Conservation (phyloP, 2,888 invertebrate genomes). For the Trisateles emortualis region DNA sequence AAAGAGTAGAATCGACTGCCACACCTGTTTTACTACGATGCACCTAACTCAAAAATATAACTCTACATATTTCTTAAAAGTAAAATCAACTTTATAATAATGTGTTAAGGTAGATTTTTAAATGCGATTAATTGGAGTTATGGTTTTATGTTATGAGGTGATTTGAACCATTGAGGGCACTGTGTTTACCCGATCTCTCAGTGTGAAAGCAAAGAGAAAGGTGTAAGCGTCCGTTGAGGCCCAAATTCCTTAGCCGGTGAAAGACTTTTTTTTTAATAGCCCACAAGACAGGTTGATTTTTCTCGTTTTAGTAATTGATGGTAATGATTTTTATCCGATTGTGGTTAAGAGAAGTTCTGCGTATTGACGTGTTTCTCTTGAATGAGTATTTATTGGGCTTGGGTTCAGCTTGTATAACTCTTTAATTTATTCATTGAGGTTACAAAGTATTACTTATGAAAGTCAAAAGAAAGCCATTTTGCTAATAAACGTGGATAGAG, state of each 20-base stretch:
- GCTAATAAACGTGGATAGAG: too few species aligned
- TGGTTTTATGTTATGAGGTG: slow-evolving; percentile 30
- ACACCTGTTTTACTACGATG: slow-evolving; percentile 58
- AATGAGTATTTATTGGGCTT: neutral
- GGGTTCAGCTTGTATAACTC: neutral
- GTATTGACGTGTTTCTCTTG: slow-evolving; percentile 3
- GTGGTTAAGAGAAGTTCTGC: slow-evolving; percentile 8
- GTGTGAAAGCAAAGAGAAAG: slow-evolving; percentile 81
- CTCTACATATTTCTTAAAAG: neutral
- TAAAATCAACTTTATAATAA: slow-evolving; percentile 20
- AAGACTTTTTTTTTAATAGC: slow-evolving; percentile 63
- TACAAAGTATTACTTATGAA: too few species aligned
- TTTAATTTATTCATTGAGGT: too few species aligned
- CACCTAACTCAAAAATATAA: slow-evolving; percentile 13
- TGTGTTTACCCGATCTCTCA: slow-evolving; percentile 66
- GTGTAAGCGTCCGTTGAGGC: slow-evolving; percentile 60
- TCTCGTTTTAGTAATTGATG: slow-evolving; percentile 27
- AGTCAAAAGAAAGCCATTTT: too few species aligned
- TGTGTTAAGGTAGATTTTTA: slow-evolving; percentile 19
- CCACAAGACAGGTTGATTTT: slow-evolving; percentile 31
- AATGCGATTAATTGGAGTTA: slow-evolving; percentile 26
- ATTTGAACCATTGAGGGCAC: slow-evolving; percentile 62
- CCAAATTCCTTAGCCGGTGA: slow-evolving; percentile 76
- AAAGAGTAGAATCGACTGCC: slow-evolving; percentile 61
- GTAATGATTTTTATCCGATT: slow-evolving; percentile 24